phyloP scores from a whole-genome alignment of 2,888 invertebrate genomes.

The Desoria tigrina region DNA sequence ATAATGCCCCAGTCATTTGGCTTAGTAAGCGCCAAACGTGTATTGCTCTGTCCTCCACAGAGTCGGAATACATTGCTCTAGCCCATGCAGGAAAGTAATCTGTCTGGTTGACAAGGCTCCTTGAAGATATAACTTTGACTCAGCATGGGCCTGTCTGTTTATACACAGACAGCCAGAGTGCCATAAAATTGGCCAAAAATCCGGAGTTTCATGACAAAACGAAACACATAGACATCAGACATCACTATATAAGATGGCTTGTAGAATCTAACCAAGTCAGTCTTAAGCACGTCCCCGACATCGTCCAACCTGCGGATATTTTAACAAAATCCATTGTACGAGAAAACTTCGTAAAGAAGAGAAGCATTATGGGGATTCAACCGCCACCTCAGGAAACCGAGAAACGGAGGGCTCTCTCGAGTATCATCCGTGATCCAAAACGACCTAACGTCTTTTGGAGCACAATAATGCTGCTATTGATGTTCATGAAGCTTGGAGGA shows the following conservation, averaged over 20 bases:
- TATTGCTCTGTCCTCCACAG: too few species aligned
- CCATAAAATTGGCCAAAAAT: conserved; percentile 48
- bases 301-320: conserved; percentile 15
- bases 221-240: conserved; percentile 52
- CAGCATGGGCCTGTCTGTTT: conserved; percentile 1
- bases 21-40: too few species aligned
- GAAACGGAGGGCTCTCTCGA: not conserved
- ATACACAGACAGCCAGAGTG: conserved; percentile 31
- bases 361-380: not conserved
- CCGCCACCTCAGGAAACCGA: not conserved
- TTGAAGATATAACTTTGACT: not conserved
- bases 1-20: conserved; percentile 22
- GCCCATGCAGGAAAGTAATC: too few species aligned
- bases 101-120: not conserved
- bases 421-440: not conserved
- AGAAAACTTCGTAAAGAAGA: not conserved
- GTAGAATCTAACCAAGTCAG: conserved; percentile 9
- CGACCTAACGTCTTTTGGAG: conserved; percentile 2
- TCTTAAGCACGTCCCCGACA: conserved; percentile 6
- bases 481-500: conserved; percentile 1
- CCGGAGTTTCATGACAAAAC: conserved; percentile 45
- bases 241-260: conserved; percentile 39
- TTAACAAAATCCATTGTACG: conserved; percentile 10
- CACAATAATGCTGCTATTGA: not conserved
- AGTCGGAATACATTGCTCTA: too few species aligned